A percentile compares a stretch with the other conserved stretches of the same genome.
phyloP scores from a whole-genome alignment of 2,888 invertebrate species.

The Anthophora plumipes region DNA sequence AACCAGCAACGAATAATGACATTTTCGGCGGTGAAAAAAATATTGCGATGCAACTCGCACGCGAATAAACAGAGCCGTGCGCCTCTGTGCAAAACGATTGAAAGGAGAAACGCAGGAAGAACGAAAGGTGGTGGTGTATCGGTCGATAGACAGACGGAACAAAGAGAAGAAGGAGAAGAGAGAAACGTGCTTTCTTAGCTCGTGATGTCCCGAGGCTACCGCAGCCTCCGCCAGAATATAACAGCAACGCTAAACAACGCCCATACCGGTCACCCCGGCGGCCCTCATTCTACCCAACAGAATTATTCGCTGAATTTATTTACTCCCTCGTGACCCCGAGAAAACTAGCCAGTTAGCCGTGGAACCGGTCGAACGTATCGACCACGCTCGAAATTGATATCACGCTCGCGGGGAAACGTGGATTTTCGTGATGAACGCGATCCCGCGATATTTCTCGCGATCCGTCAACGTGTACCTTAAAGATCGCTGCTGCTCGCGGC shows the following conservation, averaged over 20 bases:
- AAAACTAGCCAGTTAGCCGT: conserved; percentile 63
- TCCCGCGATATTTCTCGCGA: conserved; percentile 53
- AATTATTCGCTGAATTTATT: conserved; percentile 80
- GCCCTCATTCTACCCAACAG: conserved; percentile 58
- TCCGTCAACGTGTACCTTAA: not conserved
- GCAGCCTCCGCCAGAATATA: conserved; percentile 73
- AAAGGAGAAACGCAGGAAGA: conserved; percentile 54
- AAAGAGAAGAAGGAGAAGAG: conserved; percentile 42
- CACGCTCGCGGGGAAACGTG: conserved; percentile 63
- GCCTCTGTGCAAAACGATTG: no score
- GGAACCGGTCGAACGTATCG: conserved; percentile 66
- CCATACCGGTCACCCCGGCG: conserved; percentile 77
- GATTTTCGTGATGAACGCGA: conserved; percentile 61
- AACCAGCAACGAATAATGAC: not conserved
- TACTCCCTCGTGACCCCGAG: conserved; percentile 75
- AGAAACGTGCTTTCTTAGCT: conserved; percentile 73
- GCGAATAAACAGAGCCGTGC: not conserved
- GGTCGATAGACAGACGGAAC: conserved; percentile 32
- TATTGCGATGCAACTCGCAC: not conserved
- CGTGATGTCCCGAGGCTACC: conserved; percentile 84
- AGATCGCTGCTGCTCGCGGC: not conserved
- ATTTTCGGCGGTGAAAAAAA: not conserved
- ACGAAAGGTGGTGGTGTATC: conserved; percentile 28
- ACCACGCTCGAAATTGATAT: conserved; percentile 66
- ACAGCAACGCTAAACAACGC: conserved; percentile 75